These are phyloP conservation scores for Siphamia tubifer DNA, from an alignment of 2,113 vertebrate genomes.

Conservation along the genomic window DNA sequence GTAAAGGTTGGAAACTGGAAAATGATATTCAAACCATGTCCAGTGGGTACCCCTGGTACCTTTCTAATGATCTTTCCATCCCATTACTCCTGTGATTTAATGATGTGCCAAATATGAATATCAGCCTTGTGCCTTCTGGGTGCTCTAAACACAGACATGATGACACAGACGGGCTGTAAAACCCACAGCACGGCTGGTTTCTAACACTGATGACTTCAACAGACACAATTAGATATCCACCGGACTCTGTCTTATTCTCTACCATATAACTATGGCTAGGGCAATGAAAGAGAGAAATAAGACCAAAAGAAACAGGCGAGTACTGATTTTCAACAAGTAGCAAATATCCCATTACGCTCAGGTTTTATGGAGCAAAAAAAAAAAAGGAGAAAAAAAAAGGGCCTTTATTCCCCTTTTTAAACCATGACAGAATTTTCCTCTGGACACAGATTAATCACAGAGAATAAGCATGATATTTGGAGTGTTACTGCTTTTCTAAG, in stretches of 20 bases:
- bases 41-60: constrained; percentile 6
- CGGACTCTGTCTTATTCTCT: background rate
- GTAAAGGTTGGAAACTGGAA: constrained; percentile 20
- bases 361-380: constrained; percentile 14
- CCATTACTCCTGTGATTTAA: constrained; percentile 57
- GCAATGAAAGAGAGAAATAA: constrained; percentile 4
- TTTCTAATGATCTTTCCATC: constrained; percentile 67
- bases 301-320: background rate
- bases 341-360: background rate
- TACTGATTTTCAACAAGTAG: background rate
- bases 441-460: background rate
- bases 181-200: constrained; percentile 3
- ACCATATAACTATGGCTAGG: background rate
- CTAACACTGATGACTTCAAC: constrained; percentile 57
- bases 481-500: background rate
- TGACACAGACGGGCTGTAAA: constrained; percentile 53
- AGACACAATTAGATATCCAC: constrained; percentile 51
- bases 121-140: constrained; percentile 47
- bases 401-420: background rate
- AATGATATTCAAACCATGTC: constrained; percentile 20
- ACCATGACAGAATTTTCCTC: background rate
- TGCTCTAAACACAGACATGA: constrained; percentile 57
- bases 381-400: background rate
- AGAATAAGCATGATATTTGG: background rate
- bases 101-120: constrained; percentile 69